Evolutionary conservation across 2,797 vertebrate species (phyloP).

Genomic region (Phalanger gymnotis): DNA sequence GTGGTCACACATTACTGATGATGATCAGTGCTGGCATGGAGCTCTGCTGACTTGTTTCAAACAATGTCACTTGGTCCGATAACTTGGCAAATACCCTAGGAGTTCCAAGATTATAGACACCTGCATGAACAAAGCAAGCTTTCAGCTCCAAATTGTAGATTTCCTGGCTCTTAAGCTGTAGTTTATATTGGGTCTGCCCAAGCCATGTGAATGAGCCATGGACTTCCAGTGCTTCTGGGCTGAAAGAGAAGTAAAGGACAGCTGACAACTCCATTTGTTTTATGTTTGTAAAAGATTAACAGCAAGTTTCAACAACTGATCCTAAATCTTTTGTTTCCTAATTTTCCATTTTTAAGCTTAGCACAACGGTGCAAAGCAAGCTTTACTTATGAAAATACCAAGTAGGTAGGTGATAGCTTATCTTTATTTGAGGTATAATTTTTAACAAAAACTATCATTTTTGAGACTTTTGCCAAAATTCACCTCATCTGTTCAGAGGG

Average conservation of each 20-base stretch:
- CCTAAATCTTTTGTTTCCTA: too few relatives aligned
- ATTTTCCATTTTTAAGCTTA: background rate
- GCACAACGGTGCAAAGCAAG: background rate
- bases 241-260: constrained; percentile 72
- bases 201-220: constrained; percentile 96
- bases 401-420: background rate
- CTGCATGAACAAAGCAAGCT: constrained; percentile 95
- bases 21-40: constrained; percentile 96
- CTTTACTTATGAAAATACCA: background rate
- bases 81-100: constrained; percentile 94
- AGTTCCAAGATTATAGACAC: constrained; percentile 97
- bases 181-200: constrained; percentile 94
- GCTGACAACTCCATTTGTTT: constrained; percentile 16
- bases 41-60: constrained; percentile 93
- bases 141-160: constrained; percentile 89
- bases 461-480: background rate
- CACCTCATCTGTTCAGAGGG: background rate
- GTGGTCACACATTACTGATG: constrained; percentile 91
- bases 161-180: constrained; percentile 91
- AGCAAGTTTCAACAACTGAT: background rate
- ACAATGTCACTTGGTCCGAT: constrained; percentile 88
- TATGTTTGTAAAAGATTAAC: background rate
- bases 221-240: constrained; percentile 90
- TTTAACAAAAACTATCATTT: background rate
- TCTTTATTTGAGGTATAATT: background rate